These are phyloP conservation scores for Nilaparvata lugens DNA, from an alignment of 1,140 invertebrate species.

Conservation along the genomic window DNA sequence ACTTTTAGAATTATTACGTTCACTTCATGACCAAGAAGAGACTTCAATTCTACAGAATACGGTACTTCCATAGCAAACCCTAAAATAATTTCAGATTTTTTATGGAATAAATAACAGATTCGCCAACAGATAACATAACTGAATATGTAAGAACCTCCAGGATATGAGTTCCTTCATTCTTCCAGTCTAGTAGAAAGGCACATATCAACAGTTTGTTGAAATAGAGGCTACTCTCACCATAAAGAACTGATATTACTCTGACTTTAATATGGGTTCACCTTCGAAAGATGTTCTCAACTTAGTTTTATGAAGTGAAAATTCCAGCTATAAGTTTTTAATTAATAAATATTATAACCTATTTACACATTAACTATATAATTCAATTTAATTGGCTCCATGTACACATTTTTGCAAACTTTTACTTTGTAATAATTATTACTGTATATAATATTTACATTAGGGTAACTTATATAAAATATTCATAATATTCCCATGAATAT, in stretches of 20 bases:
- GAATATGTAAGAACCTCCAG: not conserved
- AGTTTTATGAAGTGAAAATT: constrained; percentile 18
- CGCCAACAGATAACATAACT: not conserved
- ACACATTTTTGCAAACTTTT: constrained; percentile 10
- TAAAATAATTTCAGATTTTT: not conserved
- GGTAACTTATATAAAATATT: constrained; percentile 14
- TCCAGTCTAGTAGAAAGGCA: constrained; percentile 10
- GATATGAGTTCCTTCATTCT: not conserved
- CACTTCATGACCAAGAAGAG: constrained; percentile 19
- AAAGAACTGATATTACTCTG: constrained; percentile 1
- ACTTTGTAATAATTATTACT: constrained; percentile 14
- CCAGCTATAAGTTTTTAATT: constrained; percentile 4
- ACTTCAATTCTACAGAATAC: constrained; percentile 7
- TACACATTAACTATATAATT: constrained; percentile 9
- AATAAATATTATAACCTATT: constrained; percentile 14
- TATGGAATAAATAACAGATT: not conserved
- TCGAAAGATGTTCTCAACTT: constrained; percentile 2
- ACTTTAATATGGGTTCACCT: not conserved
- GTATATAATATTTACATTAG: constrained; percentile 18
- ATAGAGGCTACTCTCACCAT: constrained; percentile 2
- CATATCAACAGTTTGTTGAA: constrained; percentile 1
- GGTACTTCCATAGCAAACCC: not conserved
- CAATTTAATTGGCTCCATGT: constrained; percentile 8
- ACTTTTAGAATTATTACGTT: constrained; percentile 6
- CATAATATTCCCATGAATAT: constrained; percentile 1